These are phyloP conservation scores for Trisateles emortualis DNA, from an alignment of 2,888 invertebrate genomes.

Conservation along the genomic window DNA sequence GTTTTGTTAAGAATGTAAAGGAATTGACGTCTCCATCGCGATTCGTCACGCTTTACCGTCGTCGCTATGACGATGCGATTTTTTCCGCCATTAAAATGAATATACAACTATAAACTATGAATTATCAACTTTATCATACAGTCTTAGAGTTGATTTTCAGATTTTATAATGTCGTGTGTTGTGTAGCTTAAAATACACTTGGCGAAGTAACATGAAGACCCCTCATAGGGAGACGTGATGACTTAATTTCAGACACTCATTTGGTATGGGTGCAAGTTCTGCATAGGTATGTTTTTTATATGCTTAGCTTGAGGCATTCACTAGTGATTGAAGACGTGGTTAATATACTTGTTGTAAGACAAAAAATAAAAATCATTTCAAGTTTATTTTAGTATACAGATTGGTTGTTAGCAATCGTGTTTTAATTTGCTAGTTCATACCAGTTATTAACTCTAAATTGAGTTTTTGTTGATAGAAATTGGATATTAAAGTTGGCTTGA, in stretches of 20 bases:
- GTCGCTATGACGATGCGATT: slow-evolving; percentile 79
- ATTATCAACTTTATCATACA: slow-evolving; percentile 16
- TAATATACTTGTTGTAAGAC: slow-evolving; percentile 7
- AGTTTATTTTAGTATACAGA: slow-evolving; percentile 30
- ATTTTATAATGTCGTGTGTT: slow-evolving; percentile 20
- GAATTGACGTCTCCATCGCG: slow-evolving; percentile 80
- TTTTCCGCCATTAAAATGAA: slow-evolving; percentile 67
- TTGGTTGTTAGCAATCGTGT: slow-evolving; percentile 28
- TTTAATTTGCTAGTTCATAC: slow-evolving; percentile 27
- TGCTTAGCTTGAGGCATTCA: slow-evolving; percentile 36
- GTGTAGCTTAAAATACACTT: slow-evolving; percentile 57
- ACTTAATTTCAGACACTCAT: slow-evolving; percentile 76
- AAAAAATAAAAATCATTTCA: slow-evolving; percentile 35
- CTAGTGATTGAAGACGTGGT: slow-evolving; percentile 26
- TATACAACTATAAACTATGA: slow-evolving; percentile 15
- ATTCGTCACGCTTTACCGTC: slow-evolving; percentile 78
- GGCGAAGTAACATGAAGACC: slow-evolving; percentile 65
- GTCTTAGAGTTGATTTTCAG: slow-evolving; percentile 31
- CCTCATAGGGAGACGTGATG: slow-evolving; percentile 75
- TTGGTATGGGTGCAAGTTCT: slow-evolving; percentile 71
- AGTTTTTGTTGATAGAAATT: slow-evolving; percentile 29
- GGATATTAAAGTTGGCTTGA: slow-evolving; percentile 15
- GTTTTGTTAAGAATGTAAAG: slow-evolving; percentile 80
- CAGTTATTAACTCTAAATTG: slow-evolving; percentile 24
- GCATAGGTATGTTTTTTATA: slow-evolving; percentile 48